Evolutionary conservation across 92 coral and sea anemone genomes (phyloP).

Genomic region (Actinernus sp.): DNA sequence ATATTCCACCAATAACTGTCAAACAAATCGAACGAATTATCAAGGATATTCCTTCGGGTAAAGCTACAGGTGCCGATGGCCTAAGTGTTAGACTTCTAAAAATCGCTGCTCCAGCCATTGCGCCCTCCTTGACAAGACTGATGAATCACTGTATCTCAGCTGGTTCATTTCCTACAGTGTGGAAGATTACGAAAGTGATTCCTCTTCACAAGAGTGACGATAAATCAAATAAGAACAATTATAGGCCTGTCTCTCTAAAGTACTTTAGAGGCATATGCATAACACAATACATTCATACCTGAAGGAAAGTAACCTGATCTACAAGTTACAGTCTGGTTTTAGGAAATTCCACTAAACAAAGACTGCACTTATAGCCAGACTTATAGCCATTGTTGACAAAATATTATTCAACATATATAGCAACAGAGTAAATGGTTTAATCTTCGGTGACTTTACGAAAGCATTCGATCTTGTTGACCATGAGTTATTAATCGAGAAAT

Average conservation of each 20-base stretch:
- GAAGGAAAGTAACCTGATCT: too few relatives aligned
- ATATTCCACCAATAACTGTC: constrained; percentile 10
- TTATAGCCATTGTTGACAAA: constrained; percentile 2
- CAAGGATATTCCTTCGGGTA: constrained; percentile 40
- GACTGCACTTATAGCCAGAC: constrained; percentile 9
- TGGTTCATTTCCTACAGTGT: constrained; percentile 20
- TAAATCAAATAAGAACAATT: background rate
- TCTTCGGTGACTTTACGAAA: constrained; percentile 6
- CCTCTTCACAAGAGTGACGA: background rate
- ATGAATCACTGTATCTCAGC: constrained; percentile 34
- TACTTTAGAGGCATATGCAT: background rate
- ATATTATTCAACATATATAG: constrained; percentile 1
- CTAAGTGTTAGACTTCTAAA: constrained; percentile 33
- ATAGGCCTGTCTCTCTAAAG: background rate
- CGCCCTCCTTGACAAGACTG: constrained; percentile 42
- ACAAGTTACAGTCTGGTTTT: constrained; percentile 18
- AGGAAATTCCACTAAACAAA: constrained; percentile 8
- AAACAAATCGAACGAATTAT: constrained; percentile 18
- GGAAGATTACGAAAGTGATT: background rate
- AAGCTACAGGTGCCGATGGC: constrained; percentile 43
- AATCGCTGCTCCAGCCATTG: constrained; percentile 51
- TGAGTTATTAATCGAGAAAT: constrained; percentile 4
- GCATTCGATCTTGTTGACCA: constrained; percentile 10
- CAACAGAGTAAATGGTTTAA: constrained; percentile 10
- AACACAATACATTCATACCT: too few relatives aligned